Evolutionary conservation across 2,888 invertebrate species (phyloP), one percentile per base, ranked within the genome.

Genomic region (Coremacera marginata): DNA sequence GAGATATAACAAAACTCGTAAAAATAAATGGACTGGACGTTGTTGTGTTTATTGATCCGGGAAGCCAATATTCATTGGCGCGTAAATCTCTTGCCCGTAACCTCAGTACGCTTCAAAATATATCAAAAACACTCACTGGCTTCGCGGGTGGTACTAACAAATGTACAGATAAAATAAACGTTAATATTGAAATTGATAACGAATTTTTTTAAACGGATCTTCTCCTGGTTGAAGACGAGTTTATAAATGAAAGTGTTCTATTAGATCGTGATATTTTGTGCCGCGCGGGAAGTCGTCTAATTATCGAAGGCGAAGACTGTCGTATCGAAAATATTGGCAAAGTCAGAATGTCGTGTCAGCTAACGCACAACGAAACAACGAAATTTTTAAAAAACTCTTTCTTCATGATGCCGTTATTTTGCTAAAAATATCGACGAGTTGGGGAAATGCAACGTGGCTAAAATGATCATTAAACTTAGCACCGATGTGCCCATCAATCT

Each of bases 241-340:
- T 67, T 3, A 60, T 79, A 27, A 67, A 68, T 16, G 76, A 79
- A 51, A 65, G 72, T 1, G 34, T 78, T 25, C 49, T 76, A 5
- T 57, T 79, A 19, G 79, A 79, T 44, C 70, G 70, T 70, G 75
- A 80, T 25, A 51, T 70, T 4, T 22, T 79, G n/a, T 79, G 77
- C 25, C 76, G 68, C 11, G 67, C 77, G 3, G 78, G 77, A 4
- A 68, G 52, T 16, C 78, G 74, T 55, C 70, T 79, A 0, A 62
- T 79, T 19, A 80, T 80, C 11, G 78, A 80, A 62, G 78, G 77
- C n/a, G 75, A 55, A 14, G 70, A 76, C 9, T 79, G 80, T 63
- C 63, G 76, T 63, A 31, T 79, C 1, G 75, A 75, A 62, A 34
- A 55, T 34, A 31, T 63, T 31, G 7, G 11, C 27, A 52, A 25